phyloP scores from a whole-genome alignment of 2,113 vertebrate species.

The Mionectes macconnelli region DNA sequence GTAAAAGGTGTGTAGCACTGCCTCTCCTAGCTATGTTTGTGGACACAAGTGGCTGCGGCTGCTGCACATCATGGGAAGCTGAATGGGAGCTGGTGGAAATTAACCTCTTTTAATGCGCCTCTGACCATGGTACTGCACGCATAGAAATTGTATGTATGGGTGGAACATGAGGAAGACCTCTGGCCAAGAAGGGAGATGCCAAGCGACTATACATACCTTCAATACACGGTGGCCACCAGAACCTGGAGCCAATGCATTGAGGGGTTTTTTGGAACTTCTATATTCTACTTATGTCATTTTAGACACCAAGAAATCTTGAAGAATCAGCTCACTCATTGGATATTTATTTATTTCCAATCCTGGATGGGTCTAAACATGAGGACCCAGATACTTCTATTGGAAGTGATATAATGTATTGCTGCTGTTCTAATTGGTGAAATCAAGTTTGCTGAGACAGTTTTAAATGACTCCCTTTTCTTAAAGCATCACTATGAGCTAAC shows the following conservation, averaged over 20 bases:
- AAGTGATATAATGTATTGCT: background rate
- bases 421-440: background rate
- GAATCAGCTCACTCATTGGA: background rate
- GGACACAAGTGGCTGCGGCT: background rate
- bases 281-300: background rate
- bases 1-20: background rate
- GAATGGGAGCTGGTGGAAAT: background rate
- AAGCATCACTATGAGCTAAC: background rate
- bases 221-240: background rate
- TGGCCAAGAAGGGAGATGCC: background rate
- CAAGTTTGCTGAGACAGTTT: background rate
- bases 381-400: background rate
- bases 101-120: background rate
- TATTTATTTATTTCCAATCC: background rate
- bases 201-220: background rate
- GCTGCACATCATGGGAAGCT: background rate
- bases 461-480: background rate
- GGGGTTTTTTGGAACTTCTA: background rate
- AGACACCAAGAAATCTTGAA: background rate
- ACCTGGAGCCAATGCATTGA: background rate
- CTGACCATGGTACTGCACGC: background rate
- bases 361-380: background rate
- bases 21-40: background rate
- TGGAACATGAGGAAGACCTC: background rate
- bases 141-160: background rate